Evolutionary conservation across 1,140 invertebrate species (phyloP).

Genomic region (Schlechtendalia chinensis): DNA sequence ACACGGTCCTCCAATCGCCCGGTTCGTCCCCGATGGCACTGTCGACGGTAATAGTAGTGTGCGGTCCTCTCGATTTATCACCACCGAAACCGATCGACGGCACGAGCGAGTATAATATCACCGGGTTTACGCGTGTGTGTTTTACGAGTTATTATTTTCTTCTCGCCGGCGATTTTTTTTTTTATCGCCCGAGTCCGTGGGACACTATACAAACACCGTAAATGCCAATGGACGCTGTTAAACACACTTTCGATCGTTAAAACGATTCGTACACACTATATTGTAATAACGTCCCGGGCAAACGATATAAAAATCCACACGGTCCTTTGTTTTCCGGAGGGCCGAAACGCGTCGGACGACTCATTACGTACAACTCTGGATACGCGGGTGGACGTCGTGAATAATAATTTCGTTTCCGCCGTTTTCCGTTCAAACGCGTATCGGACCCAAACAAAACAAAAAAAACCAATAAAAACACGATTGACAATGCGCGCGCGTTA

Average conservation of each 20-base stretch:
- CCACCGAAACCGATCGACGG: conserved; percentile 4
- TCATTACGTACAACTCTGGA: too few species aligned
- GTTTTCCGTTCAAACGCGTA: too few species aligned
- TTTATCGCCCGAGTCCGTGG: background rate
- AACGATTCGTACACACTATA: background rate
- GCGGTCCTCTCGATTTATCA: background rate
- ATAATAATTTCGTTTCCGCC: too few species aligned
- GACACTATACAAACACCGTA: conserved; percentile 8
- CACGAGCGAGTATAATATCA: background rate
- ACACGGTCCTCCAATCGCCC: too few species aligned
- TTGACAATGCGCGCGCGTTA: too few species aligned
- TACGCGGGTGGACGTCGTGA: too few species aligned
- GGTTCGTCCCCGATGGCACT: too few species aligned
- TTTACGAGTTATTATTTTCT: background rate
- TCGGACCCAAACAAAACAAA: too few species aligned
- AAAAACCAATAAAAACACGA: too few species aligned
- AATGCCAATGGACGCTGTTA: conserved; percentile 10
- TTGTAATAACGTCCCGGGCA: conserved; percentile 1
- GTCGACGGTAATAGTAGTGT: too few species aligned
- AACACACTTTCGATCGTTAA: conserved; percentile 26
- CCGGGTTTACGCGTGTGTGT: background rate
- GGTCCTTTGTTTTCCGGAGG: background rate
- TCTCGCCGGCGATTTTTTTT: background rate
- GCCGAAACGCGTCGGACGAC: background rate
- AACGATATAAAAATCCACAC: conserved; percentile 10